Conservation (phyloP, 2,888 invertebrate genomes). For the Achlya flavicornis region DNA sequence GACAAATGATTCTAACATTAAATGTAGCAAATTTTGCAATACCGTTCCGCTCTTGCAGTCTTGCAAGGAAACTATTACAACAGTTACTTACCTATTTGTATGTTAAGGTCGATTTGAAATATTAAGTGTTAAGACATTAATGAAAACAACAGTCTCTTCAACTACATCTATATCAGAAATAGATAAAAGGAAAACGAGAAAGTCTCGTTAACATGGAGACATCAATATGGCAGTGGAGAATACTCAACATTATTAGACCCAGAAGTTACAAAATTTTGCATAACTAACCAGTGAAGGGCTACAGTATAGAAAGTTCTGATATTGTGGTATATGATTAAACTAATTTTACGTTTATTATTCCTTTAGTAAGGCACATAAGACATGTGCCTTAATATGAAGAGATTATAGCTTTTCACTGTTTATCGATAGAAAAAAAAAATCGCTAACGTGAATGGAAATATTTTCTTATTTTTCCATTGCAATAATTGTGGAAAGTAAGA, state of each 20-base stretch:
- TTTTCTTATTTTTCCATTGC: neutral
- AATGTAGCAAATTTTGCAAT: slow-evolving; percentile 30
- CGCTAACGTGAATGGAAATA: too few relatives aligned
- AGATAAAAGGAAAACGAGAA: neutral
- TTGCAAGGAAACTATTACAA: slow-evolving; percentile 40
- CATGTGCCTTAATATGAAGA: too few relatives aligned
- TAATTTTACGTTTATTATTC: too few relatives aligned
- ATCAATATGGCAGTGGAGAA: too few relatives aligned
- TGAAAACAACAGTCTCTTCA: neutral
- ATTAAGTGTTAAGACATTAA: neutral
- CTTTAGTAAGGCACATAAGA: too few relatives aligned
- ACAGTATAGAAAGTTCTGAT: too few relatives aligned
- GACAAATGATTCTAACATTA: slow-evolving; percentile 8
- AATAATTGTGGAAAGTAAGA: neutral
- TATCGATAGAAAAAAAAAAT: too few relatives aligned
- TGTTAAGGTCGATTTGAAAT: slow-evolving; percentile 30
- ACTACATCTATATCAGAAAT: slow-evolving; percentile 1
- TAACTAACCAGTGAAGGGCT: neutral
- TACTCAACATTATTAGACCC: neutral
- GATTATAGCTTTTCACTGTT: too few relatives aligned
- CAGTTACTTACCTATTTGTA: slow-evolving; percentile 25
- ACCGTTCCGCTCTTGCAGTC: slow-evolving; percentile 38
- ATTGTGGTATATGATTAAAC: too few relatives aligned
- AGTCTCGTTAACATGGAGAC: too few relatives aligned
- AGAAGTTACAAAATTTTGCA: neutral